Evolutionary conservation across 2,888 invertebrate species (phyloP).

Genomic region (Dichetophora obliterata): DNA sequence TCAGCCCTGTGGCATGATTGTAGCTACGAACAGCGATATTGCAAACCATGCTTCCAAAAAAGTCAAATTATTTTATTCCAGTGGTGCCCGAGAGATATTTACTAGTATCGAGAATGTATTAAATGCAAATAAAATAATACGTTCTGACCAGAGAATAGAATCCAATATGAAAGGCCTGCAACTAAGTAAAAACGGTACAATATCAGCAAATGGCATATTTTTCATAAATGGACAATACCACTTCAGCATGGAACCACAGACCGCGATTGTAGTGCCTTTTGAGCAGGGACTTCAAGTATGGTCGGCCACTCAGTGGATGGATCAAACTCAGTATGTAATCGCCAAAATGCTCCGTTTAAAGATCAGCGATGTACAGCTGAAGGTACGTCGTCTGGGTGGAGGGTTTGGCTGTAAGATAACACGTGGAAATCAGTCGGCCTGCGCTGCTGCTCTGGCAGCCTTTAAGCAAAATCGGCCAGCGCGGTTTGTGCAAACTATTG

Average conservation of each 20-base stretch:
- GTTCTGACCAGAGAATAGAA: constrained; percentile 42
- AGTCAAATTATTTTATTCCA: constrained; percentile 71
- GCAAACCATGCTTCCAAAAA: constrained; percentile 73
- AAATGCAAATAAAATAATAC: constrained; percentile 46
- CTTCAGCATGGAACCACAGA: constrained; percentile 81
- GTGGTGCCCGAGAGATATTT: constrained; percentile 34
- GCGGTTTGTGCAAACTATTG: constrained; percentile 77
- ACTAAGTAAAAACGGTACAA: constrained; percentile 37
- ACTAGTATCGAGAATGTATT: constrained; percentile 50
- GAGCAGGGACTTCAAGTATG: constrained; percentile 80
- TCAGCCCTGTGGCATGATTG: constrained; percentile 82
- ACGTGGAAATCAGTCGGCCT: constrained; percentile 73
- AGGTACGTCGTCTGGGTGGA: constrained; percentile 82
- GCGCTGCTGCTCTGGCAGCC: constrained; percentile 79
- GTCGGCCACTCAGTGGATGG: constrained; percentile 75
- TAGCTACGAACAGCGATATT: constrained; percentile 74
- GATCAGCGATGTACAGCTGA: constrained; percentile 76
- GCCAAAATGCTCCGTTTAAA: constrained; percentile 73
- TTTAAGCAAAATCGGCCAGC: constrained; percentile 74
- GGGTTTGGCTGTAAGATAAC: constrained; percentile 83
- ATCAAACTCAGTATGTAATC: constrained; percentile 73
- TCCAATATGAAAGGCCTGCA: constrained; percentile 43
- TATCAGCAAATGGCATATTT: constrained; percentile 69
- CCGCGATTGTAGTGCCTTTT: constrained; percentile 75
- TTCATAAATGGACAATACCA: constrained; percentile 78